Conservation (phyloP, 2,113 vertebrate genomes). For the Otocyon megalotis region DNA sequence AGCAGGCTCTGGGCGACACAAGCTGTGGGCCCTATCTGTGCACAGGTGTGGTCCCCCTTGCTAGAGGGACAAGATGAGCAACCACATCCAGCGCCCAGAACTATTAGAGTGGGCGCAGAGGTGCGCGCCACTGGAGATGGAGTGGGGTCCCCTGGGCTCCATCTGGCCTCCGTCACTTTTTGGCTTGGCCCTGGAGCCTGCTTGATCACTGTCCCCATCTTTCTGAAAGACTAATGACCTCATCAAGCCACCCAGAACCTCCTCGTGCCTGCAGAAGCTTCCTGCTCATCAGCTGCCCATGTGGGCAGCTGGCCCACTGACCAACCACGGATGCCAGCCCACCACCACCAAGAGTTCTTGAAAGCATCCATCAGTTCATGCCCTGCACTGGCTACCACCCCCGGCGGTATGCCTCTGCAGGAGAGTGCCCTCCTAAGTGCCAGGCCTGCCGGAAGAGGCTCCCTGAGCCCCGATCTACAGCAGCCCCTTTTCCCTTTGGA, state of each 20-base stretch:
- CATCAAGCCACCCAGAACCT: background rate
- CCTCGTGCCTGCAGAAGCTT: background rate
- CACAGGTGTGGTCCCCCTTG: background rate
- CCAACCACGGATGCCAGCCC: background rate
- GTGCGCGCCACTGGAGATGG: background rate
- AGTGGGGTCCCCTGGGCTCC: background rate
- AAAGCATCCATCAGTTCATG: background rate
- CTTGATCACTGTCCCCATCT: background rate
- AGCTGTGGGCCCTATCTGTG: background rate
- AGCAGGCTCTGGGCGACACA: background rate
- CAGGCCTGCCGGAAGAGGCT: background rate
- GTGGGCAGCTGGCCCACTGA: background rate
- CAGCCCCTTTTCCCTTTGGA: background rate
- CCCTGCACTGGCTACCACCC: no score
- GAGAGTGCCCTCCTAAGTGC: background rate
- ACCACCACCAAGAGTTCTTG: background rate
- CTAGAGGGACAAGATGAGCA: background rate
- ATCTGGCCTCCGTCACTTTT: background rate
- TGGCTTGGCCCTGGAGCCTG: background rate
- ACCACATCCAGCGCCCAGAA: background rate
- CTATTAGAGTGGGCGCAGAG: background rate
- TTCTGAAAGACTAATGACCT: background rate
- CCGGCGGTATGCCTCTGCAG: accelerated
- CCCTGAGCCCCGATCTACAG: background rate
- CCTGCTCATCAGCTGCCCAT: background rate